Evolutionary conservation across 2,113 vertebrate genomes (phyloP).

Genomic region (Xiphophorus couchianus): DNA sequence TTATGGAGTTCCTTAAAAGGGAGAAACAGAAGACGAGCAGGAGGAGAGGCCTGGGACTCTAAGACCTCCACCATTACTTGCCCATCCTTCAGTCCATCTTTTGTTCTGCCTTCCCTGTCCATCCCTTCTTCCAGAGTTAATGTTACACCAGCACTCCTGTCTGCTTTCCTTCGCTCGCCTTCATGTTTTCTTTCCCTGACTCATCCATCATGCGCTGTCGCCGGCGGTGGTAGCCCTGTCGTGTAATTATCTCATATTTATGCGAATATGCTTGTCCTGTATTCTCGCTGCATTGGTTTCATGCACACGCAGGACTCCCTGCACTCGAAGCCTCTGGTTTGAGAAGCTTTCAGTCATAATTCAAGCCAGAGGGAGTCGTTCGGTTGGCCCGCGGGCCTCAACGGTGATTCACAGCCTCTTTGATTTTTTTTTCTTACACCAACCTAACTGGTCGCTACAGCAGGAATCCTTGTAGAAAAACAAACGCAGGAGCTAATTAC

Average conservation of each 20-base stretch:
- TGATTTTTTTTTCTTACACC: slow-evolving; percentile 39
- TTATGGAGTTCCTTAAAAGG: slow-evolving; percentile 75
- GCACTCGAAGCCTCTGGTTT: slow-evolving; percentile 39
- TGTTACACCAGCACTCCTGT: slow-evolving; percentile 61
- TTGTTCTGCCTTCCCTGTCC: slow-evolving; percentile 64
- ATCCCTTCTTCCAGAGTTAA: slow-evolving; percentile 70
- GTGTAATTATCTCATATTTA: slow-evolving; percentile 78
- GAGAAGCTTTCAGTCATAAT: slow-evolving; percentile 68
- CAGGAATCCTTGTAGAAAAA: slow-evolving; percentile 19
- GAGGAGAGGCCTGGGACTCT: slow-evolving; percentile 56
- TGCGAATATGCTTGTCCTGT: slow-evolving; percentile 67
- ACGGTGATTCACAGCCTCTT: slow-evolving; percentile 51
- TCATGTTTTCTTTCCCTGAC: slow-evolving; percentile 54
- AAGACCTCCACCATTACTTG: slow-evolving; percentile 42
- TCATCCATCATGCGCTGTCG: slow-evolving; percentile 80
- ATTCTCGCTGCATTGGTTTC: slow-evolving; percentile 32
- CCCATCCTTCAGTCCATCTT: slow-evolving; percentile 48
- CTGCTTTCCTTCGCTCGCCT: slow-evolving; percentile 37
- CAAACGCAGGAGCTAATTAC: slow-evolving; percentile 46
- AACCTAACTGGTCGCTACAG: slow-evolving; percentile 36
- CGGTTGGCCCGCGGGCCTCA: slow-evolving; percentile 57
- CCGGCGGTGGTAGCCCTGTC: slow-evolving; percentile 65
- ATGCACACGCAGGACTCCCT: slow-evolving; percentile 54
- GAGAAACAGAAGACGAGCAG: slow-evolving; percentile 68
- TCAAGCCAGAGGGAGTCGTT: slow-evolving; percentile 67